Evolutionary conservation across 1,140 invertebrate genomes (phyloP), one percentile per base, ranked within the genome.

Genomic region (Microplitis mediator): DNA sequence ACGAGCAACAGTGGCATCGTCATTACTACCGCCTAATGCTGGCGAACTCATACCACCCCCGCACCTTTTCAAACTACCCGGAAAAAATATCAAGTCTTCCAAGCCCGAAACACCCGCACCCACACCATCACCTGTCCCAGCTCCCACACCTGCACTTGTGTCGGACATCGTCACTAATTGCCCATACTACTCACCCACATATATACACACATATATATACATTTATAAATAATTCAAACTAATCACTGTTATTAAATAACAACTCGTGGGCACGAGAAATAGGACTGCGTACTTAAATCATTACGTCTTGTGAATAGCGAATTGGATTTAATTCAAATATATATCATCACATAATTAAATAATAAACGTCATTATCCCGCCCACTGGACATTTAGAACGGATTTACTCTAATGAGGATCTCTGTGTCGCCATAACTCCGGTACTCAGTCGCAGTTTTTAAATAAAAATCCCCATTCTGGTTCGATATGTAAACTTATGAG

Each of bases 1-100:
- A 34, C 54, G 11, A 4, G 35, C 54, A 23, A 65, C 52, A 5
- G 54, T 39, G 9, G 13, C 35, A 32, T 67, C 79, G 50, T 86
- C 77, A 76, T 45, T 11, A 11, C 82, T 74, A 73, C 84, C 78
- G 56, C 80, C 79, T 69, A 85, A 67, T 16, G 84, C 87, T 62
- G 89, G 87, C 8, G 88, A 86, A 70, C 85, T 85, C 84, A 85
- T 86, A 14, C 88, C 74, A 78, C 86, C 89, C 81, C 88, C 85
- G 85, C 84, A 81, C 84, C 86, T 87, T 83, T 85, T 89, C 82
- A 76, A 84, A 84, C 52, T 88, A 81, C n/a, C 86, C 85, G 78
- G 87, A 83, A 84, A 83, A 81, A 72, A 84, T 71, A 72, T 58
- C 62, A 82, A 77, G 64, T 84, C 84, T 70, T 89, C 86, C 2